Conservation (phyloP, 1,140 invertebrate genomes). For the Archivesica marissinica region DNA sequence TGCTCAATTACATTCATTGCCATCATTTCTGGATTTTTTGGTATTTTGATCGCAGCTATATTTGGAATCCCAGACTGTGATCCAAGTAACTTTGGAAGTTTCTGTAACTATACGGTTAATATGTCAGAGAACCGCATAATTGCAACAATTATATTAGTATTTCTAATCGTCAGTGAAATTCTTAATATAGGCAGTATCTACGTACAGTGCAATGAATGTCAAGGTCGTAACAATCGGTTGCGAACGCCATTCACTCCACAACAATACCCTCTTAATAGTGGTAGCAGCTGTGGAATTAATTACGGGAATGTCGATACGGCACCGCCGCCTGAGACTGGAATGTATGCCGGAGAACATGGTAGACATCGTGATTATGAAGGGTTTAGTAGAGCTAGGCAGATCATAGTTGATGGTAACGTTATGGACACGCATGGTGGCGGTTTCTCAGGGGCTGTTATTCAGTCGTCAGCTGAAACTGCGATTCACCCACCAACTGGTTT, state of each 20-base stretch:
- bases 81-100: not conserved
- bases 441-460: not conserved
- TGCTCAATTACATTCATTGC: not conserved
- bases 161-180: not conserved
- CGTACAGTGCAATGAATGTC: not conserved
- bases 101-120: not conserved
- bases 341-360: too few species aligned
- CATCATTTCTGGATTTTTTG: not conserved
- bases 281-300: not conserved
- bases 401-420: not conserved
- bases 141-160: not conserved
- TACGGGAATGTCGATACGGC: not conserved
- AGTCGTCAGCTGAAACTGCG: not conserved
- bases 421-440: not conserved
- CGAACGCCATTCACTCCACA: too few species aligned
- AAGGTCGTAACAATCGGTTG: not conserved
- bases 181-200: not conserved
- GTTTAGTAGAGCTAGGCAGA: not conserved
- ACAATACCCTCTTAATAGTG: too few species aligned
- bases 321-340: not conserved
- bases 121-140: not conserved
- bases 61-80: slow-evolving; percentile 5
- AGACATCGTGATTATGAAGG: not conserved
- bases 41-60: not conserved
- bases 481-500: not conserved